Evolutionary conservation across 2,113 vertebrate genomes (phyloP).

Genomic region (Lichenostomus cassidix): DNA sequence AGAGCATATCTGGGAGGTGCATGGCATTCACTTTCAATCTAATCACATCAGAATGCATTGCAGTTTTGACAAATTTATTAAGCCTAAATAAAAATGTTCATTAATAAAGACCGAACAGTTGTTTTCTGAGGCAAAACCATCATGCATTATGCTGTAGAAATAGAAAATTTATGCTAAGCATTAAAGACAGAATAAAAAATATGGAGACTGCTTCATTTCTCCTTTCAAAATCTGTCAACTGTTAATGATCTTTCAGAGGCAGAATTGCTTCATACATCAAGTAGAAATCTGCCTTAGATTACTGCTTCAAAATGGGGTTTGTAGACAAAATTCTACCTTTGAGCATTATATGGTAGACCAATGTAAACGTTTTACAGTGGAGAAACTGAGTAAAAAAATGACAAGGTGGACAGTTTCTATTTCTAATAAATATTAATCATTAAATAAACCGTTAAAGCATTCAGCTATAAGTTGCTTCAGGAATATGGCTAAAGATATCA

Average conservation of each 20-base stretch:
- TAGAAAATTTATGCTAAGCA: constrained; percentile 13
- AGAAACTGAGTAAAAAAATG: background rate
- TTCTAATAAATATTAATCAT: background rate
- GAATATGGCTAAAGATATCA: background rate
- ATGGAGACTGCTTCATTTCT: constrained; percentile 7
- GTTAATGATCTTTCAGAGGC: background rate
- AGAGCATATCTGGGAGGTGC: background rate
- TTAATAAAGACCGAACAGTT: constrained; percentile 4
- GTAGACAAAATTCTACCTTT: background rate
- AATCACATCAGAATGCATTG: background rate
- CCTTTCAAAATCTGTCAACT: constrained; percentile 13
- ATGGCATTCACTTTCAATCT: background rate
- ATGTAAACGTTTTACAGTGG: background rate
- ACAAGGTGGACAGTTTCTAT: background rate
- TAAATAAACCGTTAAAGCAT: background rate
- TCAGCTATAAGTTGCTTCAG: background rate
- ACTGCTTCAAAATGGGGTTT: background rate
- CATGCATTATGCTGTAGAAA: background rate
- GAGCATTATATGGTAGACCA: background rate
- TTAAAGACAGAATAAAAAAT: background rate
- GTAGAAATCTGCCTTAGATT: background rate
- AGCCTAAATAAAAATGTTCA: background rate
- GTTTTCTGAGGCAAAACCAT: constrained; percentile 29
- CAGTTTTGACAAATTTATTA: background rate
- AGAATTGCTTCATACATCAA: background rate